A percentile compares a stretch with the other conserved stretches of the same genome.
phyloP scores from a whole-genome alignment of 23 tunicate genomes.

The Halocynthia aurantium region DNA sequence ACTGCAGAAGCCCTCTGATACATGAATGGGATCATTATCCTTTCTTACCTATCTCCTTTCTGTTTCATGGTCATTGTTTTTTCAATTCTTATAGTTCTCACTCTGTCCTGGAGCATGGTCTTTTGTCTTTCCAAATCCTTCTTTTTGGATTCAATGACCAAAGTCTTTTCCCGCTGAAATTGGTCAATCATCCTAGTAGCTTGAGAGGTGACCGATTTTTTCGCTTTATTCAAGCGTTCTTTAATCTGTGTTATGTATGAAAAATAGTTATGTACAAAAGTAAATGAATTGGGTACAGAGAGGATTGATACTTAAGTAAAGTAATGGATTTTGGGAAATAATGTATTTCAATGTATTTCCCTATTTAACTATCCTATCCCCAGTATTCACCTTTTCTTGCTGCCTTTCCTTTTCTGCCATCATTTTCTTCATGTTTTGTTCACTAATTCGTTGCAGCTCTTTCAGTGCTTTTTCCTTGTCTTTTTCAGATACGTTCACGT shows the following conservation, averaged over 20 bases:
- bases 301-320: neutral
- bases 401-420: constrained; percentile 27
- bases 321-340: neutral
- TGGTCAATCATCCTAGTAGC: constrained; percentile 23
- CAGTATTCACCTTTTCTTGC: constrained; percentile 3
- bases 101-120: constrained; percentile 58
- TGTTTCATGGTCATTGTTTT: constrained; percentile 66
- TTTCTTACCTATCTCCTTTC: constrained; percentile 32
- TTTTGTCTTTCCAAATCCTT: constrained; percentile 51
- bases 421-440: constrained; percentile 16
- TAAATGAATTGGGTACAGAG: too few relatives aligned
- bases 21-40: neutral
- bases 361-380: neutral
- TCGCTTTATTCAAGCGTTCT: too few relatives aligned
- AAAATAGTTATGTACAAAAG: too few relatives aligned
- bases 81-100: constrained; percentile 41
- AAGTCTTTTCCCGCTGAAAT: constrained; percentile 61
- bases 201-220: too few relatives aligned
- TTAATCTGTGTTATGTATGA: too few relatives aligned
- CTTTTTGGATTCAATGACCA: constrained; percentile 38
- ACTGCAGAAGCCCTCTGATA: neutral
- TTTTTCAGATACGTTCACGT: constrained; percentile 25
- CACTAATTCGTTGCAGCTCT: constrained; percentile 23
- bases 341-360: too few relatives aligned
- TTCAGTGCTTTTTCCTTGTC: constrained; percentile 36